Percentiles rank a stretch among this genome's conserved stretches.
These are phyloP conservation scores for Sebastolobus altivelis DNA, from an alignment of 2,797 vertebrate genomes.

Conservation along the genomic window DNA sequence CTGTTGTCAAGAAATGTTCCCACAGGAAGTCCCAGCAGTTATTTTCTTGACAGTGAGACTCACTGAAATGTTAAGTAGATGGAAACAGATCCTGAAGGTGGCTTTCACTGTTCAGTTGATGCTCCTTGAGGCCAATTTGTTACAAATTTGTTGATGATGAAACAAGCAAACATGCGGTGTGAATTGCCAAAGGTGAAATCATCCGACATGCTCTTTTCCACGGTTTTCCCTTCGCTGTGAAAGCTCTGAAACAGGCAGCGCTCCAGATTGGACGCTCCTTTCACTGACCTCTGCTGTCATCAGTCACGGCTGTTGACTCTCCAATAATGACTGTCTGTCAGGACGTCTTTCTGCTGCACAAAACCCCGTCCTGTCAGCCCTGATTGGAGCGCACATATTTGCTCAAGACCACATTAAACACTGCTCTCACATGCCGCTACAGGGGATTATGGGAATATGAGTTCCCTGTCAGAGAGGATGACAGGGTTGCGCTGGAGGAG, in stretches of 20 bases:
- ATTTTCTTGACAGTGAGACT: conserved; percentile 29
- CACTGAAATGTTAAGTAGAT: conserved; percentile 54
- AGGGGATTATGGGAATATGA: conserved; percentile 84
- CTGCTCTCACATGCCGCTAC: conserved; percentile 49
- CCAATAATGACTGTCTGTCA: conserved; percentile 80
- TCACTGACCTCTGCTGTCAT: conserved; percentile 82
- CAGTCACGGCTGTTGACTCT: conserved; percentile 84
- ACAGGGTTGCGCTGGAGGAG: conserved; percentile 49
- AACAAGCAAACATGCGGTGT: conserved; percentile 70
- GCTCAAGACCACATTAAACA: conserved; percentile 72
- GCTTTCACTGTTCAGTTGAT: conserved; percentile 53
- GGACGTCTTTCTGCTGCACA: conserved; percentile 64
- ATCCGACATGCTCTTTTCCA: conserved; percentile 78
- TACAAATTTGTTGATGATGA: conserved; percentile 79
- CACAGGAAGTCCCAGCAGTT: conserved; percentile 64
- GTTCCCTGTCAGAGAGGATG: conserved; percentile 65
- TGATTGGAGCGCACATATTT: conserved; percentile 85
- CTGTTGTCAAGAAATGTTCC: conserved; percentile 58
- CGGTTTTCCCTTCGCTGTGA: conserved; percentile 66
- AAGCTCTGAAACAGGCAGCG: conserved; percentile 74
- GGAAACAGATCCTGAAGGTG: conserved; percentile 30
- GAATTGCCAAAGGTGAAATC: conserved; percentile 77
- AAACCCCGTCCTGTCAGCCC: conserved; percentile 75
- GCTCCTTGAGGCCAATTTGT: conserved; percentile 65
- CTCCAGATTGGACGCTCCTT: conserved; percentile 77